Evolutionary conservation across 2,888 invertebrate genomes (phyloP).

Genomic region (Ametastegia equiseti): DNA sequence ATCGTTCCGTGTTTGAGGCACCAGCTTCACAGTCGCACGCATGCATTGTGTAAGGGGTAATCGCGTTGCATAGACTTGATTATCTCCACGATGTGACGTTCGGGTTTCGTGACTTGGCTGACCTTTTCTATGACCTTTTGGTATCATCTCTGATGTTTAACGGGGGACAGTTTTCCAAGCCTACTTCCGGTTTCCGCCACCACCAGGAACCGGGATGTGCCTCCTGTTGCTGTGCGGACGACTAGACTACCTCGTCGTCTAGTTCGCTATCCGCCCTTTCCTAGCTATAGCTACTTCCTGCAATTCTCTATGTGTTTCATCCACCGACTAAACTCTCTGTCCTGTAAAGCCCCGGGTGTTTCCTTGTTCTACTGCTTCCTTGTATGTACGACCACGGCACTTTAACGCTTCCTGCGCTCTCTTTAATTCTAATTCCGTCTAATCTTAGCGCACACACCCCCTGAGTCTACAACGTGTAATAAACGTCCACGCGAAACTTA

Average conservation of each 20-base stretch:
- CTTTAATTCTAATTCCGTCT: conserved; percentile 29
- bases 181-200: conserved; percentile 38
- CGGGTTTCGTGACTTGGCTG: conserved; percentile 24
- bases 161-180: neutral
- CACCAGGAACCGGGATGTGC: neutral
- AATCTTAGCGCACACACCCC: conserved; percentile 16
- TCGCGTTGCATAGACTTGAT: conserved; percentile 52
- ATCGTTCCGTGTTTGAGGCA: conserved; percentile 41
- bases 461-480: neutral
- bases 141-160: conserved; percentile 40
- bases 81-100: conserved; percentile 35
- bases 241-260: neutral
- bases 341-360: conserved; percentile 14
- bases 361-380: conserved; percentile 35
- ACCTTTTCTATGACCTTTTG: conserved; percentile 46
- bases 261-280: neutral
- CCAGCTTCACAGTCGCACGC: conserved; percentile 60
- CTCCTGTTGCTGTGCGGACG: neutral
- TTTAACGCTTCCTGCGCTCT: conserved; percentile 17
- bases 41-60: conserved; percentile 70
- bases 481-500: neutral
- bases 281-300: neutral
- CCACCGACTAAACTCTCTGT: conserved; percentile 25
- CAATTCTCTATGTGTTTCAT: neutral
- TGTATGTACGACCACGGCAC: neutral